These are phyloP conservation scores for Ashinkailepas kermadecensis DNA, from an alignment of 2,888 invertebrate species.

Conservation along the genomic window DNA sequence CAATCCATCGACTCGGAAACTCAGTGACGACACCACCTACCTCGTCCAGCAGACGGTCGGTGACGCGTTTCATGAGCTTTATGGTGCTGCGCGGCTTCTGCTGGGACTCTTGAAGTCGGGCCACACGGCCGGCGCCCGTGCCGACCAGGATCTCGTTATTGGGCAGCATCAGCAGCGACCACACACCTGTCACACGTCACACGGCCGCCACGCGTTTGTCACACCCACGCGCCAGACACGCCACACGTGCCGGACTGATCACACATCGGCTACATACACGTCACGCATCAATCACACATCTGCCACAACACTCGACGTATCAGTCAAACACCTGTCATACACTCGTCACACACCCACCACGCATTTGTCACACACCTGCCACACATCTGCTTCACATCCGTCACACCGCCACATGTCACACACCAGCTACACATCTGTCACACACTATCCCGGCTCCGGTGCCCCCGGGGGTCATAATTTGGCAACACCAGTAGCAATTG, in stretches of 20 bases:
- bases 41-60: conserved; percentile 32
- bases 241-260: no score
- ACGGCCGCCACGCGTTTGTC: background rate
- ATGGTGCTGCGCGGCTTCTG: background rate
- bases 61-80: conserved; percentile 30
- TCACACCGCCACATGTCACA: no score
- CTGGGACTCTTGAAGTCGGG: background rate
- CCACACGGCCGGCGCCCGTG: background rate
- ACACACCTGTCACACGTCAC: background rate
- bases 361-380: no score
- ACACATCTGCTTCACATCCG: no score
- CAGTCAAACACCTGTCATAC: background rate
- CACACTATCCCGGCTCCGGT: no score
- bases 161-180: conserved; percentile 17
- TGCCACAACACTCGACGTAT: no score
- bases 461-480: no score
- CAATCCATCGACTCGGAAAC: background rate
- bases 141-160: background rate
- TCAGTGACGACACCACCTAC: background rate
- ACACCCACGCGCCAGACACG: no score
- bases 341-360: background rate
- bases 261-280: no score
- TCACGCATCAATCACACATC: no score
- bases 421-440: no score
- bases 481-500: no score